phyloP scores from a whole-genome alignment of 2,113 vertebrate species.

The Marmota monax region DNA sequence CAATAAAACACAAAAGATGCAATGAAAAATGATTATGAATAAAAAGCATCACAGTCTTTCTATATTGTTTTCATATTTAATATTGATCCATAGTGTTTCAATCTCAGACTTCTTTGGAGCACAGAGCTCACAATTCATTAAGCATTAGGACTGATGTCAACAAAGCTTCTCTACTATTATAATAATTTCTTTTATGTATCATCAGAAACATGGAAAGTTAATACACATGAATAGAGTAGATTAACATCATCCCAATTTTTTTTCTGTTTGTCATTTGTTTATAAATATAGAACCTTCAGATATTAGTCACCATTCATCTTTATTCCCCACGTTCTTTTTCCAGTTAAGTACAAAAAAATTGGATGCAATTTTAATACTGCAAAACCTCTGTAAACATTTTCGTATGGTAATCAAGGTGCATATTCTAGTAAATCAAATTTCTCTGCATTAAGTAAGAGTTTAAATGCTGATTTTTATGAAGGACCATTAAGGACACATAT shows the following conservation, averaged over 20 bases:
- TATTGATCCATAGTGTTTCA: neutral
- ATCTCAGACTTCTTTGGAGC: neutral
- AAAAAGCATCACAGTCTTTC: neutral
- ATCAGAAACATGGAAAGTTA: slow-evolving; percentile 43
- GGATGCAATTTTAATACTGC: slow-evolving; percentile 76
- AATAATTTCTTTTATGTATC: slow-evolving; percentile 42
- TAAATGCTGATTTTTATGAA: slow-evolving; percentile 81
- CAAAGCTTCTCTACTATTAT: neutral
- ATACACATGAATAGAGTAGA: slow-evolving; percentile 67
- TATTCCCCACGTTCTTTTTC: slow-evolving; percentile 79
- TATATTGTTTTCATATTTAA: slow-evolving; percentile 47
- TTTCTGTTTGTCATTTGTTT: slow-evolving; percentile 72
- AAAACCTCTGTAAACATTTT: slow-evolving; percentile 73
- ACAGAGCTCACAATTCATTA: neutral
- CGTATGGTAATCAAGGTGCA: slow-evolving; percentile 64
- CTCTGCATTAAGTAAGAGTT: slow-evolving; percentile 78
- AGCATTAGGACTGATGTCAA: slow-evolving; percentile 22
- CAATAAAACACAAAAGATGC: neutral
- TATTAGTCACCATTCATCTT: slow-evolving; percentile 80
- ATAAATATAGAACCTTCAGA: slow-evolving; percentile 65
- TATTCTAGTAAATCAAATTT: slow-evolving; percentile 81
- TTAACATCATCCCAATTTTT: slow-evolving; percentile 72
- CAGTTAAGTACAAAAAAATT: slow-evolving; percentile 76
- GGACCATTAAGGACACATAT: slow-evolving; percentile 72
- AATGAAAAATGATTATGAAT: slow-evolving; percentile 31